phyloP scores from a whole-genome alignment of 2,888 invertebrate species.

The Mycalesis mineus region DNA sequence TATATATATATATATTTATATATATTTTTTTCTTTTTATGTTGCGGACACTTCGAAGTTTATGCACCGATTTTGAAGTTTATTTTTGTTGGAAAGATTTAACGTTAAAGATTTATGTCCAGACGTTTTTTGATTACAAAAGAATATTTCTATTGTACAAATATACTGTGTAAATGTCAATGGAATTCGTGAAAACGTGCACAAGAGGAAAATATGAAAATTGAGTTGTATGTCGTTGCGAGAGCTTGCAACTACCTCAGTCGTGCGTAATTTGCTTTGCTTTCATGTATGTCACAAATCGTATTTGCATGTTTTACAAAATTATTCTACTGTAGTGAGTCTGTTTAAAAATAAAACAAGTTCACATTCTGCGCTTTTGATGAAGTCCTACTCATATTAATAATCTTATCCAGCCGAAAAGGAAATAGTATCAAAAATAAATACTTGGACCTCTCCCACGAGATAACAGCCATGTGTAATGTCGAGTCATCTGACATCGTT shows the following conservation, averaged over 20 bases:
- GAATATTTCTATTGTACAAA: not conserved
- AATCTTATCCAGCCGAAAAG: no score
- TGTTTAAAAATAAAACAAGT: not conserved
- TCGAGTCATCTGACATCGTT: no score
- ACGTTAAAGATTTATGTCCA: not conserved
- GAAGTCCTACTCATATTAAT: not conserved
- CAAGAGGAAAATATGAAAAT: not conserved
- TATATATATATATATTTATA: no score
- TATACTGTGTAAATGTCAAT: not conserved
- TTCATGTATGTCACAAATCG: constrained; percentile 1
- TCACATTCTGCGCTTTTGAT: not conserved
- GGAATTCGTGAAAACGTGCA: not conserved
- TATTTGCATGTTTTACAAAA: not conserved
- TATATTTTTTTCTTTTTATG: no score
- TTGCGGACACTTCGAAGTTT: no score
- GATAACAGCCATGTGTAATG: no score
- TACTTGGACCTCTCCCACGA: no score
- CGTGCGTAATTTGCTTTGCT: constrained; percentile 2
- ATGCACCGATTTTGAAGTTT: no score
- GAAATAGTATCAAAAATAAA: no score
- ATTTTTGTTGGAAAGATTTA: no score
- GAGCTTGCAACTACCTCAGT: not conserved
- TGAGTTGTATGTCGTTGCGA: constrained; percentile 1
- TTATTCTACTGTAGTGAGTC: not conserved
- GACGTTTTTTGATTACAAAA: not conserved